phyloP scores from a whole-genome alignment of 2,888 invertebrate species.

The Hydraecia micacea region DNA sequence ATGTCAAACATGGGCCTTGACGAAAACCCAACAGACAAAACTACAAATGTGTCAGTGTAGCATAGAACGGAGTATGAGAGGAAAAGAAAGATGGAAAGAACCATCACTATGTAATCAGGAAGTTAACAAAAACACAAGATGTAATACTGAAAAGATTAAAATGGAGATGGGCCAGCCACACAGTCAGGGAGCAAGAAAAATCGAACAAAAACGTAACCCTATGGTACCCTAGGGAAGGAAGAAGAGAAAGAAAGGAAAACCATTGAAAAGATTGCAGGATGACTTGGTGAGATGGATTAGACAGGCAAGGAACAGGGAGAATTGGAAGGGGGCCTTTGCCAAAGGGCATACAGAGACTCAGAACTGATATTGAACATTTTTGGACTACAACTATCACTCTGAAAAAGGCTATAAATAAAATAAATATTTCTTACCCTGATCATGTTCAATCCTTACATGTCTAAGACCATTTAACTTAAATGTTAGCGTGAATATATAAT shows the following conservation, averaged over 20 bases:
- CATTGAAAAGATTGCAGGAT: neutral
- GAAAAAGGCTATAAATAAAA: neutral
- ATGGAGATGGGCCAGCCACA: neutral
- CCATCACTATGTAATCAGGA: neutral
- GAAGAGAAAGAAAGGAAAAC: neutral
- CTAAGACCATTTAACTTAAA: slow-evolving; percentile 97
- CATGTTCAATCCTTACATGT: slow-evolving; percentile 98
- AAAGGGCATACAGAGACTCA: neutral
- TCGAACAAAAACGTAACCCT: neutral
- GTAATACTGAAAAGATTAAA: neutral
- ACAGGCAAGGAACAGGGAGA: neutral
- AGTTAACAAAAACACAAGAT: neutral
- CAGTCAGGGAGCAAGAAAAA: neutral
- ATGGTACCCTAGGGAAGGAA: neutral
- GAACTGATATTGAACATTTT: neutral
- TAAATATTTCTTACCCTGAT: slow-evolving; percentile 93
- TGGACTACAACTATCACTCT: neutral
- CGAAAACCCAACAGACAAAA: neutral
- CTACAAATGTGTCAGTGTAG: neutral
- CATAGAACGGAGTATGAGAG: neutral
- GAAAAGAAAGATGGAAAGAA: neutral
- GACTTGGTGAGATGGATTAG: neutral
- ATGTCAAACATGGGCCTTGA: neutral
- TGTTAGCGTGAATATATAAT: slow-evolving; percentile 98
- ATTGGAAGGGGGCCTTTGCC: neutral